Conservation (phyloP, 2,888 invertebrate species). For the Rhagium mordax region DNA sequence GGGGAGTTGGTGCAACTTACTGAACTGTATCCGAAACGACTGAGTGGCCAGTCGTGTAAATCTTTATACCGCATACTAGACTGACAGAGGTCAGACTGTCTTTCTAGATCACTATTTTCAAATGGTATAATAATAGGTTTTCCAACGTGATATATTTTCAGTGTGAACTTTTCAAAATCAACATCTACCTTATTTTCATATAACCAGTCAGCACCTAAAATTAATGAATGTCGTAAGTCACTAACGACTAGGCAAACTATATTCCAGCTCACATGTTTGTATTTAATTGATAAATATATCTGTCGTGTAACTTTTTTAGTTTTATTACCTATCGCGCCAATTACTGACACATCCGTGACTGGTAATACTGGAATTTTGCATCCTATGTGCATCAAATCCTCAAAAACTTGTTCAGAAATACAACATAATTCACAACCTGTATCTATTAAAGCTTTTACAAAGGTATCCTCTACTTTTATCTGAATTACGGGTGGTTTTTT, state of each 20-base stretch:
- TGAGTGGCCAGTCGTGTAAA: too few species aligned
- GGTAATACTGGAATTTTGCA: neutral
- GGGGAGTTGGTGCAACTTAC: too few species aligned
- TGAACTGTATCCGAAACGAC: too few species aligned
- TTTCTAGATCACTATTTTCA: too few species aligned
- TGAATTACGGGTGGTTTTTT: too few species aligned
- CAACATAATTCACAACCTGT: neutral
- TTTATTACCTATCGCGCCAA: neutral
- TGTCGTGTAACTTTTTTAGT: neutral
- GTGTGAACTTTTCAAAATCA: neutral
- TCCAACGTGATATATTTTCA: too few species aligned
- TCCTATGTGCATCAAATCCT: neutral
- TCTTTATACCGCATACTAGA: too few species aligned
- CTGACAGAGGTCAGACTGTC: too few species aligned
- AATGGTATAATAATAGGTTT: too few species aligned
- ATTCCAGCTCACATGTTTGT: neutral
- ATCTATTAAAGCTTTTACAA: neutral
- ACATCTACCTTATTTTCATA: neutral
- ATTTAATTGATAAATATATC: neutral
- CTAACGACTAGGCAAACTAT: neutral
- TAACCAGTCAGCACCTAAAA: neutral
- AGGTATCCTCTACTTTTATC: too few species aligned
- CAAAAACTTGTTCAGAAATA: neutral
- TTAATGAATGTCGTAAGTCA: neutral
- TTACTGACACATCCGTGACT: neutral